Evolutionary conservation across 2,888 invertebrate genomes (phyloP).

Genomic region (Ceriagrion tenellum): DNA sequence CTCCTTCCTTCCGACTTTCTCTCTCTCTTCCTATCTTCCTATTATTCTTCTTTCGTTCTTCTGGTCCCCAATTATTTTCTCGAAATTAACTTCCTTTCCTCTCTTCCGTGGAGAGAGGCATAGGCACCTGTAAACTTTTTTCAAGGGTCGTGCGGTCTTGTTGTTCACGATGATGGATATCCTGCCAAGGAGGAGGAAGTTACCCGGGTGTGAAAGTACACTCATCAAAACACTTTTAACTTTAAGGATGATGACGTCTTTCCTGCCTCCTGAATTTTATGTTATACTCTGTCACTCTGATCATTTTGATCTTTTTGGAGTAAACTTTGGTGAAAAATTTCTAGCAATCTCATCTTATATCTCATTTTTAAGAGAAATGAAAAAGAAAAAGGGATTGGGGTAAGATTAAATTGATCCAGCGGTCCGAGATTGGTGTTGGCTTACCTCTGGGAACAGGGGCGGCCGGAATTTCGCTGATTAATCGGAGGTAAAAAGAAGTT

Average conservation of each 20-base stretch:
- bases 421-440: not conserved
- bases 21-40: not conserved
- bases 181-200: not conserved
- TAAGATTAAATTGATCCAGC: not conserved
- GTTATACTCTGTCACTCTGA: not conserved
- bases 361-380: no score
- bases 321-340: not conserved
- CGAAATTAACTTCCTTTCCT: not conserved
- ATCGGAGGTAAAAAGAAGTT: no score
- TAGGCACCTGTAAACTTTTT: not conserved
- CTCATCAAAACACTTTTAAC: not conserved
- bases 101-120: not conserved
- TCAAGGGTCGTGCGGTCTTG: not conserved
- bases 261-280: not conserved
- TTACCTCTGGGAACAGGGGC: not conserved
- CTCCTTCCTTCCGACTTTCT: not conserved
- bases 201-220: not conserved
- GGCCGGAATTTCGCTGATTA: not conserved
- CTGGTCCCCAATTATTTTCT: not conserved
- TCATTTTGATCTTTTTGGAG: not conserved
- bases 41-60: no score
- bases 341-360: not conserved
- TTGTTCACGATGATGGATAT: not conserved
- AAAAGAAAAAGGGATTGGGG: not conserved
- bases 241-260: not conserved